Conservation (phyloP, 2,888 invertebrate species). For the Aricia artaxerxes region DNA sequence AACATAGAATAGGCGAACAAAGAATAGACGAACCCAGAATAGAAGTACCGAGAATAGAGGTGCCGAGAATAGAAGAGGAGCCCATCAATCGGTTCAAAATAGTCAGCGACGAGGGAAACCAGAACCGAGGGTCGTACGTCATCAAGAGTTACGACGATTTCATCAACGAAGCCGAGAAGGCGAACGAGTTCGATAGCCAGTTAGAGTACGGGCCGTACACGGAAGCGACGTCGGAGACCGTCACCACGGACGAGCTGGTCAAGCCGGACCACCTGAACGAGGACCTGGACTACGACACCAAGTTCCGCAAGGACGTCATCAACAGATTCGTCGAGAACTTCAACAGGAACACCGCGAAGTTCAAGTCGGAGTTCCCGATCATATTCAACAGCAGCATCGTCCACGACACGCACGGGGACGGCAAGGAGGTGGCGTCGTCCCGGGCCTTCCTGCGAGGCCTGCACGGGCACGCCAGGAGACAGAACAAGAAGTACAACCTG, state of each 20-base stretch:
- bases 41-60: neutral
- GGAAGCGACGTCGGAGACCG: conserved; percentile 47
- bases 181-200: conserved; percentile 52
- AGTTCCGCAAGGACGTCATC: conserved; percentile 60
- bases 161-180: conserved; percentile 55
- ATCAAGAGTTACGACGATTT: conserved; percentile 66
- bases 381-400: conserved; percentile 66
- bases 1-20: neutral
- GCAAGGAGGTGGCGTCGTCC: conserved; percentile 52
- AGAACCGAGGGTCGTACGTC: conserved; percentile 58
- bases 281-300: conserved; percentile 60
- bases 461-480: conserved; percentile 40
- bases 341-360: conserved; percentile 63
- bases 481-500: conserved; percentile 36
- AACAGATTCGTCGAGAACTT: conserved; percentile 65
- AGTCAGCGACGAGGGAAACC: conserved; percentile 47
- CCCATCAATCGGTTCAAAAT: conserved; percentile 42
- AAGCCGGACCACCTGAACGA: conserved; percentile 43
- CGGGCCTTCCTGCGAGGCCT: conserved; percentile 58
- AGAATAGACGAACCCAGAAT: neutral
- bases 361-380: conserved; percentile 64
- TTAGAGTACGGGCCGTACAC: conserved; percentile 48
- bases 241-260: conserved; percentile 46
- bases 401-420: conserved; percentile 49
- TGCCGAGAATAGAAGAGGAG: neutral